Base-by-base conservation (phyloP, 1,140 invertebrate genomes). In the Druon quercuslanigerum region DNA sequence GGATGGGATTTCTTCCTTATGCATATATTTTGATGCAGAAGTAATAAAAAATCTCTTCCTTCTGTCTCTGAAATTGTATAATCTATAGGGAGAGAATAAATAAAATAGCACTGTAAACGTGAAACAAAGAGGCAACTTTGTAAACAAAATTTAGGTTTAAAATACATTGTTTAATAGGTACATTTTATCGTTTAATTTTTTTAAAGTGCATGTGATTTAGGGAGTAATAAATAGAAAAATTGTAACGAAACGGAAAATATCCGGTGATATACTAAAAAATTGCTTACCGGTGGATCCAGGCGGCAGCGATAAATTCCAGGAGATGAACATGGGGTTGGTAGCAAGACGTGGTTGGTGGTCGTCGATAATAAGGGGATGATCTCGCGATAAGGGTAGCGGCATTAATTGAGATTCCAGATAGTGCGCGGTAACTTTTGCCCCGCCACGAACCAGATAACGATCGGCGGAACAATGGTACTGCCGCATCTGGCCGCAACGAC, bases 331-430 rank as follows among this genome's bases (percentile, higher is more conserved):
- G 72, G n/a, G 50, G 72, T 17, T 83, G 76, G 72, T 57, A 72
- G 78, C 70, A 80, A 81, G 78, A 76, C 76, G 60, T 73, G 77
- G 72, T 78, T 81, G 74, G 77, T 70, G 81, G 79, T 79, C 72
- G 82, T 88, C 87, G 86, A 90, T 90, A 90, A 90, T 86, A 88
- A 87, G 83, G 80, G 85, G 83, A 87, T 86, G 85, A 90, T 88
- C 80, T 81, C 72, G 82, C 76, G 88, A 90, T 90, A 87, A 88
- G 80, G 81, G 80, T 79, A 79, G 77, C 70, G 84, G 81, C 85
- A 89, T 91, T 90, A 90, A 90, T 90, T 88, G 86, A 89, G 88
- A 89, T 89, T 87, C 81, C 80, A 89, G 88, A 91, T 91, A 90
- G 80, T 85, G 83, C 77, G 82, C 83, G 79, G 80, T 82, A 88